A percentile compares a stretch with the other conserved stretches of the same genome.
Evolutionary conservation across 2,888 invertebrate genomes (phyloP).

Genomic region (Andrena praecox): DNA sequence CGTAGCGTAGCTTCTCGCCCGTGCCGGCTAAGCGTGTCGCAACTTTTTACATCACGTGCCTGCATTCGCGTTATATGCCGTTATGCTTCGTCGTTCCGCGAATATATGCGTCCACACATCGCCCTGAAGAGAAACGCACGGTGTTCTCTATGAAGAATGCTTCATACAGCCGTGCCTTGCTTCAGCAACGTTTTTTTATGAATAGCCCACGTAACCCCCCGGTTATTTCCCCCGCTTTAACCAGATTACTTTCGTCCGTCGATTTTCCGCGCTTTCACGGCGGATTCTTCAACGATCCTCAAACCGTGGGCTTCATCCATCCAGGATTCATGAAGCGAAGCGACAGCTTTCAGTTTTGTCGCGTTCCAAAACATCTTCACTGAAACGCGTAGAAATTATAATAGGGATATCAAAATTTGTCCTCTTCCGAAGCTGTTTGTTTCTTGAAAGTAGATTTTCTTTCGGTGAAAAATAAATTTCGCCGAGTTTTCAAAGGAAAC

Average conservation of each 20-base stretch:
- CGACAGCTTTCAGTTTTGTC: too few species aligned
- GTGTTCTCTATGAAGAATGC: conserved; percentile 40
- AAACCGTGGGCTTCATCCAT: not conserved
- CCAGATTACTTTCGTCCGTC: conserved; percentile 26
- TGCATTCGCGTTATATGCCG: conserved; percentile 67
- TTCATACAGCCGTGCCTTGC: conserved; percentile 3
- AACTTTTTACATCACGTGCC: conserved; percentile 68
- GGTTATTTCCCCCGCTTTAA: conserved; percentile 33
- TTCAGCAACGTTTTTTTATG: conserved; percentile 30
- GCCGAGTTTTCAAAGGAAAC: too few species aligned
- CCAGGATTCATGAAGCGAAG: not conserved
- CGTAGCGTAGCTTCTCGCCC: conserved; percentile 45
- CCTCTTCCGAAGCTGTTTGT: too few species aligned
- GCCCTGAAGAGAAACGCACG: conserved; percentile 46
- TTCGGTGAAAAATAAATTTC: too few species aligned
- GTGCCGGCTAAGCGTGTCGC: conserved; percentile 65
- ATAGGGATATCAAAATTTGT: too few species aligned
- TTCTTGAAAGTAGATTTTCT: too few species aligned
- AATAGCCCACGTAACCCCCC: conserved; percentile 28
- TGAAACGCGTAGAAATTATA: too few species aligned
- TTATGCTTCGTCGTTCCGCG: conserved; percentile 68
- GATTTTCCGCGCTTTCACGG: not conserved
- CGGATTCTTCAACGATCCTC: not conserved
- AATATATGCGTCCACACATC: conserved; percentile 53
- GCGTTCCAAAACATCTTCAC: too few species aligned